These are phyloP conservation scores for Temnopleurus reevesii DNA, from an alignment of 53 echinoderm and acorn worm genomes.

Conservation along the genomic window DNA sequence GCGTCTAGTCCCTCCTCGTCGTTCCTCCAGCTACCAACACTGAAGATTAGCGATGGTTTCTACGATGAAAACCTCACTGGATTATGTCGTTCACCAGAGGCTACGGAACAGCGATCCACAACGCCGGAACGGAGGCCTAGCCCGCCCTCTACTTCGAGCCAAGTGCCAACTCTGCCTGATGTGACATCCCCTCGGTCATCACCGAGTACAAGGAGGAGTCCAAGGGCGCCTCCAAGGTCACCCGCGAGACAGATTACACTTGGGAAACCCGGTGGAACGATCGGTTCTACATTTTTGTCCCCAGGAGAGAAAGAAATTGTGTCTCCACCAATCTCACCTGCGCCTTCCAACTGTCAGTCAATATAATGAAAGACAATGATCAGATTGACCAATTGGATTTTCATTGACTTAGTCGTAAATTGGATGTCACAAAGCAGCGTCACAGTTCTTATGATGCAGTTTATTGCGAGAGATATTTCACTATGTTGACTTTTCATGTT, in stretches of 20 bases:
- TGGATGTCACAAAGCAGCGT: not conserved
- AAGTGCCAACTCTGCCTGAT: slow-evolving; percentile 21
- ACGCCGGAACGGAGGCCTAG: not conserved
- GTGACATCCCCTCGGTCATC: not conserved
- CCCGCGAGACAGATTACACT: not conserved
- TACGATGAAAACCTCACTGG: not conserved
- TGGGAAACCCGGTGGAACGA: not conserved
- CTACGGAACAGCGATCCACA: not conserved
- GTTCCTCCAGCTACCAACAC: slow-evolving; percentile 25
- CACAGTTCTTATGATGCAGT: not conserved
- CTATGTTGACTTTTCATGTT: not conserved
- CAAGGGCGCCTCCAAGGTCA: not conserved
- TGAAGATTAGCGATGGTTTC: not conserved
- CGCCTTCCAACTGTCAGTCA: not conserved
- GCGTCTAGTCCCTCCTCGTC: slow-evolving; percentile 22
- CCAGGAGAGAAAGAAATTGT: slow-evolving; percentile 27
- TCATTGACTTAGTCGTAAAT: no score
- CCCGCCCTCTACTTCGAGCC: not conserved
- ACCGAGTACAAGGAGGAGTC: not conserved
- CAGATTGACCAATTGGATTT: not conserved
- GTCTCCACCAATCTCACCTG: slow-evolving; percentile 10
- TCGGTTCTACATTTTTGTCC: not conserved
- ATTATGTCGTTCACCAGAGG: not conserved
- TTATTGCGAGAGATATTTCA: no score
- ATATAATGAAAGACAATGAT: not conserved